Percentiles rank a stretch among this genome's conserved stretches.
Evolutionary conservation across 2,797 vertebrate species (phyloP).

Genomic region (Gymnoscopelus braueri): DNA sequence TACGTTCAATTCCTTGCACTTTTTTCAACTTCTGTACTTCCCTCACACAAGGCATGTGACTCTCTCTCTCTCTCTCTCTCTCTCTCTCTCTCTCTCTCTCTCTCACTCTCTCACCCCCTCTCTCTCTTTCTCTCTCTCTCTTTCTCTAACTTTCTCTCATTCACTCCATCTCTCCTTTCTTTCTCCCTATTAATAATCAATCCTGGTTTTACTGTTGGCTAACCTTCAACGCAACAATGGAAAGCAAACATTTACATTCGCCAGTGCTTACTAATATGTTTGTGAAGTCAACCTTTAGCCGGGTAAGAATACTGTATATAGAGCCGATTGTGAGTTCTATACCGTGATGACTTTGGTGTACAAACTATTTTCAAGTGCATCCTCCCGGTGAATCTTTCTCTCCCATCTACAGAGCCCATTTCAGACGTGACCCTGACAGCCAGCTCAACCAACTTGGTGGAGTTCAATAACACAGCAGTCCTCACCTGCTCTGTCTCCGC

Average conservation of each 20-base stretch:
- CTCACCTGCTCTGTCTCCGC: conserved; percentile 67
- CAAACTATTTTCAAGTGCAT: background rate
- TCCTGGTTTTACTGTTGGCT: background rate
- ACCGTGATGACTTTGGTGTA: too few relatives aligned
- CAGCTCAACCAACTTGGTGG: conserved; percentile 62
- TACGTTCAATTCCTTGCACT: background rate
- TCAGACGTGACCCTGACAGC: conserved; percentile 57
- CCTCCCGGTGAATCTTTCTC: background rate
- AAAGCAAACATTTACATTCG: background rate
- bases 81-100: background rate
- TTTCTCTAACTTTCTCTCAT: background rate
- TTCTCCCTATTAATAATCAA: background rate
- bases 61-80: background rate
- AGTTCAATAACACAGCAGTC: conserved; percentile 70
- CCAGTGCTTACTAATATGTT: background rate
- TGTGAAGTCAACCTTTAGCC: background rate
- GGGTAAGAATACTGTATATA: too few relatives aligned
- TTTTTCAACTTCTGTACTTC: background rate
- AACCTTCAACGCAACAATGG: conserved; percentile 1
- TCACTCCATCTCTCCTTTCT: too few relatives aligned
- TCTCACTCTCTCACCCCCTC: background rate
- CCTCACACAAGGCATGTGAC: too few relatives aligned
- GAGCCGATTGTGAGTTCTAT: too few relatives aligned
- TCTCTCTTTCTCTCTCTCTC: background rate
- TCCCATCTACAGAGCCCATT: conserved; percentile 63